A percentile compares a stretch with the other conserved stretches of the same genome.
These are phyloP conservation scores for Eriocheir sinensis DNA, from an alignment of 1,140 invertebrate genomes.

Conservation along the genomic window DNA sequence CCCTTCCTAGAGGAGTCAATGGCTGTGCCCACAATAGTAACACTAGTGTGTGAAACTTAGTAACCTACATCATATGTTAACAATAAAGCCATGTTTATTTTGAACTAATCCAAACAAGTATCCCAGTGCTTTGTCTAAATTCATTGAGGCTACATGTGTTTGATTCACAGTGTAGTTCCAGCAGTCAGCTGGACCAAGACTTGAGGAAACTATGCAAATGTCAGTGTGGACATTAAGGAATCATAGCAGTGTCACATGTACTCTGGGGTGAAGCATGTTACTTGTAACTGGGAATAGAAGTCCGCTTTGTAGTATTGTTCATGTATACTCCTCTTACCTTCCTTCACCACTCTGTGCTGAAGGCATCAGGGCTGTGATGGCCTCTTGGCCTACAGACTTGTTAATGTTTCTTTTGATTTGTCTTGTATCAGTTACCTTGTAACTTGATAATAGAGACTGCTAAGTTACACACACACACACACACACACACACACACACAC, in stretches of 20 bases:
- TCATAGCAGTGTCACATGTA: conserved; percentile 24
- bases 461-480: background rate
- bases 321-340: conserved; percentile 54
- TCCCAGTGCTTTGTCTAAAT: background rate
- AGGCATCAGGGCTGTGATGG: conserved; percentile 63
- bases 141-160: background rate
- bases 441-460: background rate
- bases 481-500: conserved; percentile 27
- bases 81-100: conserved; percentile 17
- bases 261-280: conserved; percentile 30
- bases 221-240: conserved; percentile 17
- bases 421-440: conserved; percentile 32
- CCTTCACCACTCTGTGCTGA: conserved; percentile 61
- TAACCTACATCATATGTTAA: conserved; percentile 10
- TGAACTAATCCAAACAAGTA: conserved; percentile 16
- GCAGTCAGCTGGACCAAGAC: conserved; percentile 17
- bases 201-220: conserved; percentile 57
- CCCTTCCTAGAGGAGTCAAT: conserved; percentile 17
- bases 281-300: conserved; percentile 42
- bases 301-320: conserved; percentile 50
- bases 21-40: conserved; percentile 55
- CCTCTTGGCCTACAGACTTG: conserved; percentile 49
- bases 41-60: conserved; percentile 38
- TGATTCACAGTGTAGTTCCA: background rate
- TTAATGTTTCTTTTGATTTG: conserved; percentile 9